Conservation (phyloP, 2,797 vertebrate species). For the Darevskia mixta region DNA sequence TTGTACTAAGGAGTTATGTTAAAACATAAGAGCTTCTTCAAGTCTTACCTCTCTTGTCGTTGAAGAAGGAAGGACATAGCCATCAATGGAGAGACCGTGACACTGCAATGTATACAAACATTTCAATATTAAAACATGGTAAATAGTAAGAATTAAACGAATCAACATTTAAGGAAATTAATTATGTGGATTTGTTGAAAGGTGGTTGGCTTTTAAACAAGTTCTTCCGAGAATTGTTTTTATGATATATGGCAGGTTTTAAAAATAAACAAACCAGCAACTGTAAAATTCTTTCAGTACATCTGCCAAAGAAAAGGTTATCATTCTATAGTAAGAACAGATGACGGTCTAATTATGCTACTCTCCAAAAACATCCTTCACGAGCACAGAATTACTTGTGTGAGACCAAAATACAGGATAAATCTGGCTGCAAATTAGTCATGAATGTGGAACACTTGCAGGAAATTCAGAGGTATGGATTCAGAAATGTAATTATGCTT, state of each 20-base stretch:
- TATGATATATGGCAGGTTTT: not conserved
- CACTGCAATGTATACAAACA: conserved; percentile 79
- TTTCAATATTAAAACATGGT: conserved; percentile 28
- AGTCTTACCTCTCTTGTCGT: conserved; percentile 93
- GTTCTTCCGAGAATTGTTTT: not conserved
- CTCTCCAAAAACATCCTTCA: not conserved
- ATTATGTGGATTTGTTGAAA: not conserved
- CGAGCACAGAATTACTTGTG: not conserved
- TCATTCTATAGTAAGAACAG: conserved; percentile 4
- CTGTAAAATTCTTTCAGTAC: conserved; percentile 30
- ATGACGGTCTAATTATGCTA: not conserved
- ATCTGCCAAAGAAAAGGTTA: conserved; percentile 12
- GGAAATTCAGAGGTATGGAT: conserved; percentile 24
- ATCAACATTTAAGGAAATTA: not conserved
- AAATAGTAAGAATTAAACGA: not conserved
- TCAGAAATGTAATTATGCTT: not conserved
- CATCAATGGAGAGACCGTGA: conserved; percentile 96
- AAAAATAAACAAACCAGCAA: not conserved
- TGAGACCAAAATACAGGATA: not conserved
- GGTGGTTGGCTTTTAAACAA: not conserved
- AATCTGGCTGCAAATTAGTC: not conserved
- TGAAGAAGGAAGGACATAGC: conserved; percentile 95
- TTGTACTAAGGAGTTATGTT: not conserved
- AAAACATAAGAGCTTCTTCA: not conserved
- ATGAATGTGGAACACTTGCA: not conserved